Conservation (phyloP, 2,888 invertebrate species). For the Crepidodera aurea region DNA sequence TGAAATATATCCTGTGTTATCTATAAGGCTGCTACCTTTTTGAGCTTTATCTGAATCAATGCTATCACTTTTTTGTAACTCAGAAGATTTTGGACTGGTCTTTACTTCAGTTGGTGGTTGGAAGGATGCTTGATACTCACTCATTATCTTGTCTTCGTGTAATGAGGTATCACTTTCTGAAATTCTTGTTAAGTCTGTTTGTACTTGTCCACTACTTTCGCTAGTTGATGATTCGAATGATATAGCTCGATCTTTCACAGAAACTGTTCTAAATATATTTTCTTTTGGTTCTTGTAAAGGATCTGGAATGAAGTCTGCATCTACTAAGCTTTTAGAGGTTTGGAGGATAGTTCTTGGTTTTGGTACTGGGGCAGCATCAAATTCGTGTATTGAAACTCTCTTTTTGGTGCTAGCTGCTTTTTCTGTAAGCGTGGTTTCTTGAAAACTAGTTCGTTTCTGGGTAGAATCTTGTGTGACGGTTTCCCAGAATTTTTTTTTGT, state of each 20-base stretch:
- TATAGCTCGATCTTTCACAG: constrained; percentile 39
- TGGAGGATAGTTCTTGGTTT: constrained; percentile 58
- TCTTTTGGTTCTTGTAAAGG: constrained; percentile 31
- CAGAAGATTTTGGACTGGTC: constrained; percentile 34
- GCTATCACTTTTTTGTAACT: constrained; percentile 53
- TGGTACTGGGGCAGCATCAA: constrained; percentile 58
- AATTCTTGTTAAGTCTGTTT: constrained; percentile 41
- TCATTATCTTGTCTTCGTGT: constrained; percentile 47
- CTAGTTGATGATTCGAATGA: constrained; percentile 45
- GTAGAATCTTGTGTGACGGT: constrained; percentile 54
- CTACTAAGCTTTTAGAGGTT: constrained; percentile 48
- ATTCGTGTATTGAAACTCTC: constrained; percentile 57
- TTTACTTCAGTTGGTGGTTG: constrained; percentile 51
- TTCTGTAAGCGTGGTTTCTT: constrained; percentile 49
- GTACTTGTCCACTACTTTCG: constrained; percentile 39
- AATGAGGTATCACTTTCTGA: constrained; percentile 38
- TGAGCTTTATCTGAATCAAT: constrained; percentile 58
- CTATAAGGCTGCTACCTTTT: constrained; percentile 52
- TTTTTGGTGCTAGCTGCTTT: constrained; percentile 50
- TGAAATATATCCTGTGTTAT: constrained; percentile 60
- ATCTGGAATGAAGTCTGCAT: constrained; percentile 29
- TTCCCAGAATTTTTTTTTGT: constrained; percentile 66
- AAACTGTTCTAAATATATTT: constrained; percentile 30
- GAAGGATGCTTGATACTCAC: constrained; percentile 59
- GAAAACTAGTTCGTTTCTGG: constrained; percentile 54